phyloP scores from a whole-genome alignment of 1,140 invertebrate species.

The Drosophila ambigua region DNA sequence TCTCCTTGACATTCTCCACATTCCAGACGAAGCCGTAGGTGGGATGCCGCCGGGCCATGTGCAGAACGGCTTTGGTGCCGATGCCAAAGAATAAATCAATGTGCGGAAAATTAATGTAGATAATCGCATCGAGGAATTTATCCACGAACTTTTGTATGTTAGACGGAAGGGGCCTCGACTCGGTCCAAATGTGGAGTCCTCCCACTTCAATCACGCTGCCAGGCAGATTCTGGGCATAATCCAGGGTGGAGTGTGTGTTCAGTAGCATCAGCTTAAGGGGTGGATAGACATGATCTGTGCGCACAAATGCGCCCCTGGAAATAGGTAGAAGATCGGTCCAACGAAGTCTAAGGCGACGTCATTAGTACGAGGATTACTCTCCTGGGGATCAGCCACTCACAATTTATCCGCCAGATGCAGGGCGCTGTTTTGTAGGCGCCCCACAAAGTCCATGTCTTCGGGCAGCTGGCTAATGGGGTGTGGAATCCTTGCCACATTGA shows the following conservation, averaged over 20 bases:
- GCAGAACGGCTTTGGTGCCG: conserved; percentile 20
- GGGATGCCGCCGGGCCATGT: conserved; percentile 39
- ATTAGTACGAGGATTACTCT: neutral
- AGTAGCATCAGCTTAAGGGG: conserved; percentile 76
- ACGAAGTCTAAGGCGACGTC: conserved; percentile 20
- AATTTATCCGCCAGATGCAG: conserved; percentile 44
- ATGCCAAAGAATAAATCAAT: conserved; percentile 27
- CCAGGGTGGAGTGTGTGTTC: conserved; percentile 84
- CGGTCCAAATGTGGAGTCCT: conserved; percentile 84
- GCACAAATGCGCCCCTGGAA: neutral
- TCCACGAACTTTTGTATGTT: conserved; percentile 53
- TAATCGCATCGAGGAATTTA: conserved; percentile 59
- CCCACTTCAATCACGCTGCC: conserved; percentile 86
- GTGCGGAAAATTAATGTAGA: conserved; percentile 71
- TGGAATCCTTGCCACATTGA: conserved; percentile 54
- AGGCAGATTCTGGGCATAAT: conserved; percentile 82
- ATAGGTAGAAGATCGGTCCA: conserved; percentile 16
- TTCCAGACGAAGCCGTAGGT: conserved; percentile 81
- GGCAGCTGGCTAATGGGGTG: conserved; percentile 43
- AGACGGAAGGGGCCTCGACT: conserved; percentile 41
- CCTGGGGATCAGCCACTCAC: conserved; percentile 39
- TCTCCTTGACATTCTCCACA: conserved; percentile 10
- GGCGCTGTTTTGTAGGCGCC: conserved; percentile 67
- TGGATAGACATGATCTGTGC: neutral
- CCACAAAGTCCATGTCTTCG: conserved; percentile 61